Percentiles rank a stretch among this genome's conserved stretches.
Conservation (phyloP, 2,888 invertebrate genomes). For the Lordiphosa fenestrarum region DNA sequence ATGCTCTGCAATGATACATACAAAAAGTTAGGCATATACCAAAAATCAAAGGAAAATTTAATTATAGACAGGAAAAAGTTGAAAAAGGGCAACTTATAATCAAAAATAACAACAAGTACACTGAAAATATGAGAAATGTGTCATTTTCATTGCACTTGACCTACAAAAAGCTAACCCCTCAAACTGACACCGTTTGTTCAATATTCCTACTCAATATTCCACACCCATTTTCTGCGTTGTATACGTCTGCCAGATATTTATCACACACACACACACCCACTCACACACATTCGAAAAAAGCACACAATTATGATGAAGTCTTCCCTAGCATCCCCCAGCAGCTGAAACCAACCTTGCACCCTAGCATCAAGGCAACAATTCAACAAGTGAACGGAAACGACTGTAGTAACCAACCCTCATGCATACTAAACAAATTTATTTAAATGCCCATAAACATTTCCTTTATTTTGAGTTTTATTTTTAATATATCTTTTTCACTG, state of each 20-base stretch:
- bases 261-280: slow-evolving; percentile 12
- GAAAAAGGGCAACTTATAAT: slow-evolving; percentile 10
- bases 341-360: slow-evolving; percentile 61
- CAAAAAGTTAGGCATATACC: not conserved
- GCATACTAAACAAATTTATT: slow-evolving; percentile 2
- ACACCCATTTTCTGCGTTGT: slow-evolving; percentile 70
- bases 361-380: slow-evolving; percentile 62
- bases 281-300: slow-evolving; percentile 18
- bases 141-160: slow-evolving; percentile 18
- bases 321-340: slow-evolving; percentile 25
- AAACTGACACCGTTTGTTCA: slow-evolving; percentile 51
- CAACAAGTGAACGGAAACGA: slow-evolving; percentile 11
- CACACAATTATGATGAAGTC: slow-evolving; percentile 9
- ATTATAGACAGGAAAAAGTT: slow-evolving; percentile 8
- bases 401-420: slow-evolving; percentile 30
- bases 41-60: slow-evolving; percentile 3
- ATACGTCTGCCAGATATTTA: slow-evolving; percentile 35
- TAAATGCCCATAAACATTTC: slow-evolving; percentile 1
- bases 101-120: not conserved
- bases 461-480: slow-evolving; percentile 15
- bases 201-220: slow-evolving; percentile 54
- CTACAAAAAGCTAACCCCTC: slow-evolving; percentile 4
- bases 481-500: slow-evolving; percentile 12
- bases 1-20: slow-evolving; percentile 47
- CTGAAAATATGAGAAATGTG: not conserved